Percentiles rank a stretch among this genome's conserved stretches.
Conservation (phyloP, 1,140 invertebrate genomes). For the Zelostemma sp. region DNA sequence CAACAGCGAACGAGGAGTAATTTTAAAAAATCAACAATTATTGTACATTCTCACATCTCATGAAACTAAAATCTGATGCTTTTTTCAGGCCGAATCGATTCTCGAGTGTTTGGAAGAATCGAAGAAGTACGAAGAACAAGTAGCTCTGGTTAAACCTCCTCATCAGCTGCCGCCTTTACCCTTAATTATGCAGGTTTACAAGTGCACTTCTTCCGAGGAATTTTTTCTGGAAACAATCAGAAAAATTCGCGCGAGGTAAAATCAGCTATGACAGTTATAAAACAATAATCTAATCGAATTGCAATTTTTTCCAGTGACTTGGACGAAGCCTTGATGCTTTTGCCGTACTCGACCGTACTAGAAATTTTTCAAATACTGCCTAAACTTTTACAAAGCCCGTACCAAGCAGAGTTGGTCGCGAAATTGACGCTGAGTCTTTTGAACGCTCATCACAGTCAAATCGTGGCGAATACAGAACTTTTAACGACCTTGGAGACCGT, state of each 20-base stretch:
- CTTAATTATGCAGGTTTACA: conserved; percentile 84
- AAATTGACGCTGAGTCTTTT: conserved; percentile 85
- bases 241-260: conserved; percentile 80
- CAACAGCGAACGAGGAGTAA: conserved; percentile 90
- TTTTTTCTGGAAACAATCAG: conserved; percentile 86
- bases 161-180: conserved; percentile 71
- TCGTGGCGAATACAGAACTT: conserved; percentile 78
- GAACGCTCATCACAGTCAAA: conserved; percentile 87
- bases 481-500: conserved; percentile 80
- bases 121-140: conserved; percentile 75
- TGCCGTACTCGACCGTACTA: conserved; percentile 87
- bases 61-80: conserved; percentile 9
- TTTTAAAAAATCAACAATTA: not conserved
- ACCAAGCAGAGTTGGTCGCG: conserved; percentile 81
- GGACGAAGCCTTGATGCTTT: conserved; percentile 87
- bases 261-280: not conserved
- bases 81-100: conserved; percentile 84
- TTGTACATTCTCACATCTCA: not conserved
- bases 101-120: conserved; percentile 89
- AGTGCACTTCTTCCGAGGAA: conserved; percentile 79
- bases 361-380: conserved; percentile 83
- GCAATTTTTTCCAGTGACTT: conserved; percentile 79
- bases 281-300: not conserved
- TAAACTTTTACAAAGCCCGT: conserved; percentile 75
- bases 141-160: conserved; percentile 62